These are phyloP conservation scores for Xiphorhynchus erythropygius DNA, from an alignment of 2,797 vertebrate species.

Conservation along the genomic window DNA sequence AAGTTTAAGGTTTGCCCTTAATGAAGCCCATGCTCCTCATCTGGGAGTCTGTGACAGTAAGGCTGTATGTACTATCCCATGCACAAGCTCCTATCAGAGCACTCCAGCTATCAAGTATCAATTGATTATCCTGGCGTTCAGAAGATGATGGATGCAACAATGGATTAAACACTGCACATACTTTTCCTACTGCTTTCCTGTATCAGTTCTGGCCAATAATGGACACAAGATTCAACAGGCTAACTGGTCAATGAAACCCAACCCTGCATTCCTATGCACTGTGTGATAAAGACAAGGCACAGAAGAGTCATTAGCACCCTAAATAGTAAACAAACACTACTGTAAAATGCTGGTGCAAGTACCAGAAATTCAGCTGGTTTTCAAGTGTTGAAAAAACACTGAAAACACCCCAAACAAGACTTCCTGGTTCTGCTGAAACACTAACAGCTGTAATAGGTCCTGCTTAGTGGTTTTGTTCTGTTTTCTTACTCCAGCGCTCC, in stretches of 20 bases:
- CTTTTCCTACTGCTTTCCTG: not conserved
- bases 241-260: not conserved
- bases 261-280: not conserved
- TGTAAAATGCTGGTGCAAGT: slow-evolving; percentile 17
- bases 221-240: not conserved
- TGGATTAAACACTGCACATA: not conserved
- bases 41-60: not conserved
- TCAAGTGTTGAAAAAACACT: not conserved
- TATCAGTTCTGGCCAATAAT: not conserved
- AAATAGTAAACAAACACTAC: slow-evolving; percentile 33
- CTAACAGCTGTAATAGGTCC: not conserved
- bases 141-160: not conserved
- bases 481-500: not conserved
- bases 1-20: not conserved
- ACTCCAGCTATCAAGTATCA: not conserved
- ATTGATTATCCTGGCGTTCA: not conserved
- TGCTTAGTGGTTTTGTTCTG: slow-evolving; percentile 11
- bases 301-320: slow-evolving; percentile 28
- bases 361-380: not conserved
- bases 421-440: not conserved
- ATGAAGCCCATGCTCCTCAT: not conserved
- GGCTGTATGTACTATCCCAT: not conserved
- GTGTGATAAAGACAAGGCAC: not conserved
- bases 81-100: not conserved
- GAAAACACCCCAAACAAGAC: fast-evolving